Base-by-base conservation (phyloP, 2,888 invertebrate genomes). In the Caenorhabditis parvicauda region DNA sequence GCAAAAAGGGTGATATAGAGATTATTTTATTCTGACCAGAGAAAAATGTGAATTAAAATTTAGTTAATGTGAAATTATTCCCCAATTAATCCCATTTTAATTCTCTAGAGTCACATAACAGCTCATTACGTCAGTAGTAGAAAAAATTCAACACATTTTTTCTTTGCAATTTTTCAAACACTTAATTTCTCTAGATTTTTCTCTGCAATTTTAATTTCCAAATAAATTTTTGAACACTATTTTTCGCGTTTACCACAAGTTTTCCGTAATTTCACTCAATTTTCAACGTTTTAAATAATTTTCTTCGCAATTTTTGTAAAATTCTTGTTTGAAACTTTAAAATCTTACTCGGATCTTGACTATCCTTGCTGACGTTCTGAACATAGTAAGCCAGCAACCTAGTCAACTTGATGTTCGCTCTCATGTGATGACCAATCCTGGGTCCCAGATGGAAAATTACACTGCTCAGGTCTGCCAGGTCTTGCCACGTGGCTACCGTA, bases 341-440 rank as follows among this genome's bases (percentile, higher is more conserved):
- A n/a, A 61, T 63, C 28, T 61, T 59, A 52, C 57, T 57, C 6
- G 48, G 54, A 19, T 38, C 56, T 27, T 69, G 37, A 14, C 61
- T 65, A 21, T 56, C 58, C 14, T 64, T 55, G 12, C 55, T 57
- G 1, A 64, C 42, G 42, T 76, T 74, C 21, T 67, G 64, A 49
- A 86, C 82, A 71, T 84, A 86, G 5, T 82, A 75, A 55, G 83
- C 83, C 39, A 85, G 82, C 4, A 88, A 74, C 37, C 87, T 82
- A 9, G 87, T 79, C 22, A 92, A 82, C 84, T 96, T 98, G 85
- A 62, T 91, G 87, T 1, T 92, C 89, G 84, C 95, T 92, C 90
- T 89, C 2, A 61, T 42, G 22, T 59, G 55, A 44, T 64, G 67
- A 2, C 65, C 70, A 21, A 73, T 39, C 7, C 69, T 35, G 0